Base-by-base conservation (phyloP, 2,113 vertebrate species). In the Dromas ardeola region DNA sequence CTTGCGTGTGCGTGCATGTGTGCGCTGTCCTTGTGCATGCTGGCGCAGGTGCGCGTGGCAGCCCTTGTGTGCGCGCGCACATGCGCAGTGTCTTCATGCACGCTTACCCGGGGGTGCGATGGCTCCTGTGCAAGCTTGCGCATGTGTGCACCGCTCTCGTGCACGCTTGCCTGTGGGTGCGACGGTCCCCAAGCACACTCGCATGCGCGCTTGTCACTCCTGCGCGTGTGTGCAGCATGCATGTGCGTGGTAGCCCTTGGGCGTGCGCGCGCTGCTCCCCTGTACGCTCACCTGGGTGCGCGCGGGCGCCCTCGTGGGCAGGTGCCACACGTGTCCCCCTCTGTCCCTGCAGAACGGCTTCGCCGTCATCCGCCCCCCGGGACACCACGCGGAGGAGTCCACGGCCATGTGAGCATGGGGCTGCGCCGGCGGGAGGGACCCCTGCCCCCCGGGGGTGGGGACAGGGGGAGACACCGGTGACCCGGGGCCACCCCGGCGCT, bases 331-430 rank as follows among this genome's bases (percentile, higher is more conserved):
- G 12, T 56, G 72, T 19, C 52, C 47, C 47, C 10, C 55, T 56
- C 43, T 81, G 78, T 79, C 89, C 83, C 49, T 43, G 7, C 96
- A 99, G 99, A 99, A 99, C 15, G 99, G 99, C 53, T 99, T 99
- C 49, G 99, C 99, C 1, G 97, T 99, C 93, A 99, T 99, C 59
- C 98, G 99, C 61, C 99, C 99, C 22, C 99, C 99, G 2, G 99
- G 99, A 52, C 99, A 99, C 94, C 99, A 99, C 4, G 99, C 99
- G 0, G 99, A 99, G 89, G 99, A 99, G 81, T 99, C 99, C 59
- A 98, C 98, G 6, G 99, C 99, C 93, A 99, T 99, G 99, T 99
- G 95, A 98, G 99, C 97, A 15, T 2, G 13, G 61, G 88, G 42
- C 61, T 63, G 43, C 7, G 9, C n/a, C 1, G 6, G 16, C 1